phyloP scores from a whole-genome alignment of 2,113 vertebrate species.

The Bujurquina vittata region DNA sequence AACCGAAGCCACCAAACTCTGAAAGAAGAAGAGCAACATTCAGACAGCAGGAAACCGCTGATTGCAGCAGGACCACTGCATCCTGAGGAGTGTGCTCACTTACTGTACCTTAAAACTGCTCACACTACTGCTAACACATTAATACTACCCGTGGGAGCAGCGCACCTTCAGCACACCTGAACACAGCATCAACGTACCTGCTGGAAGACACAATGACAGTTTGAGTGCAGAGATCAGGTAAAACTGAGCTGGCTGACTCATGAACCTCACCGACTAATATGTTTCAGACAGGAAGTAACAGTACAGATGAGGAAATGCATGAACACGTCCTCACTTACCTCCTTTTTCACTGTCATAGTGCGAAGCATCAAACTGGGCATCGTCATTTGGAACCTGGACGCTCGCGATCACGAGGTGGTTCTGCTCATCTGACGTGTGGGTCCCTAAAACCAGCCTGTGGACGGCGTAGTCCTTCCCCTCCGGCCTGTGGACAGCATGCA shows the following conservation, averaged over 20 bases:
- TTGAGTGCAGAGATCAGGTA: conserved; percentile 17
- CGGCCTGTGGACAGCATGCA: conserved; percentile 75
- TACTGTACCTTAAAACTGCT: conserved; percentile 17
- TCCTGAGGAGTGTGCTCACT: not conserved
- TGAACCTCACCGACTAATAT: not conserved
- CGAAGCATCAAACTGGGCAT: conserved; percentile 90
- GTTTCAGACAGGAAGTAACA: not conserved
- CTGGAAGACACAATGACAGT: conserved; percentile 62
- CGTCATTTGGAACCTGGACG: conserved; percentile 92
- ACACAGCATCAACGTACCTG: conserved; percentile 73
- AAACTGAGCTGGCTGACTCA: not conserved
- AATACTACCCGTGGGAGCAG: conserved; percentile 25
- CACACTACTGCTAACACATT: not conserved
- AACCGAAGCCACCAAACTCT: conserved; percentile 96
- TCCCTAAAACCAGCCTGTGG: conserved; percentile 91
- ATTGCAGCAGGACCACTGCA: not conserved
- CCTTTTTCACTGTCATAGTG: conserved; percentile 94
- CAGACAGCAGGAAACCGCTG: not conserved
- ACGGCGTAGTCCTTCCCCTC: conserved; percentile 93
- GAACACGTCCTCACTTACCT: conserved; percentile 76
- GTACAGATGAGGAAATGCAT: no score
- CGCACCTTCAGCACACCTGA: not conserved
- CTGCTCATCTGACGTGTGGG: conserved; percentile 93
- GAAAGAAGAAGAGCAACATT: conserved; percentile 4
- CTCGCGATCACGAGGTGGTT: conserved; percentile 95